Percentiles rank a stretch among this genome's conserved stretches.
phyloP scores from a whole-genome alignment of 2,113 vertebrate species.

The Brevimyrus niger region DNA sequence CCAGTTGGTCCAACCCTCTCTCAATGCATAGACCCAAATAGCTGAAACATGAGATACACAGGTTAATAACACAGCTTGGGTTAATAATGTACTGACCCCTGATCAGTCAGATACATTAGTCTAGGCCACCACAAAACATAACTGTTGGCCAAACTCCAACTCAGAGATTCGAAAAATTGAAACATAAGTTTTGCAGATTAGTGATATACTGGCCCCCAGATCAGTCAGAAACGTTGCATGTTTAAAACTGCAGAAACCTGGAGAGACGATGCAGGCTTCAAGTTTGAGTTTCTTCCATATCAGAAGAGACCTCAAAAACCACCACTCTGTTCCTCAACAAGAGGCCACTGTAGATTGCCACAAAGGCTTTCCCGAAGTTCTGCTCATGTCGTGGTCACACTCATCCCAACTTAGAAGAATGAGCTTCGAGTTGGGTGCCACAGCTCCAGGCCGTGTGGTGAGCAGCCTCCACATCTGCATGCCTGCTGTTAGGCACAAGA shows the following conservation, averaged over 20 bases:
- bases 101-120: not conserved
- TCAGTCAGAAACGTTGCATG: not conserved
- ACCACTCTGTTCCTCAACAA: not conserved
- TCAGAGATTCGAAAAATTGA: not conserved
- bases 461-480: slow-evolving; percentile 2
- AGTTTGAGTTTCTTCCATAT: not conserved
- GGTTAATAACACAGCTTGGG: not conserved
- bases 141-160: not conserved
- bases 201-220: not conserved
- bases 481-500: not conserved
- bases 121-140: not conserved
- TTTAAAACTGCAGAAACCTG: not conserved
- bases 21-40: not conserved
- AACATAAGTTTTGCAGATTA: not conserved
- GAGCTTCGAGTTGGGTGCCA: not conserved
- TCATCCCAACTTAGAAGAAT: not conserved
- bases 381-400: not conserved
- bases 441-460: not conserved
- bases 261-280: not conserved
- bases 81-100: not conserved
- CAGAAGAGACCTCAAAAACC: not conserved
- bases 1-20: not conserved
- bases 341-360: not conserved
- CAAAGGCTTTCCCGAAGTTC: not conserved
- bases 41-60: not conserved